phyloP scores from a whole-genome alignment of 2,888 invertebrate genomes.

The Hedya salicella region DNA sequence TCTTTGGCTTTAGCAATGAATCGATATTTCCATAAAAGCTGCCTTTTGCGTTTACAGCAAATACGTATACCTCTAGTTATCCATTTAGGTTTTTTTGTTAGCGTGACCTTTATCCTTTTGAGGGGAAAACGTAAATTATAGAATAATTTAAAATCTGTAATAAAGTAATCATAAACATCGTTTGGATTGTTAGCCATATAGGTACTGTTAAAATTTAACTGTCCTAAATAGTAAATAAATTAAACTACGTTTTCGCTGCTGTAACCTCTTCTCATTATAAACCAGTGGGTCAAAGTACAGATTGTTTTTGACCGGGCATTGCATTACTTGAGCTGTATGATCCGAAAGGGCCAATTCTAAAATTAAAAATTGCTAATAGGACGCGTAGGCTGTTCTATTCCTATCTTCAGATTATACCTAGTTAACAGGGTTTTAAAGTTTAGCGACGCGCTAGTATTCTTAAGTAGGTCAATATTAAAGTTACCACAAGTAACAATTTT shows the following conservation, averaged over 20 bases:
- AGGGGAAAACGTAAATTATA: neutral
- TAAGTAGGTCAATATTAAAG: neutral
- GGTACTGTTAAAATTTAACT: neutral
- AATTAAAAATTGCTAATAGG: neutral
- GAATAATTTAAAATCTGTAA: neutral
- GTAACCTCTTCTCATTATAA: neutral
- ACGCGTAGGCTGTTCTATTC: neutral
- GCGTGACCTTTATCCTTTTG: neutral
- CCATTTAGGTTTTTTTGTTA: neutral
- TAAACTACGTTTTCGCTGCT: neutral
- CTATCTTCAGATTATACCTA: neutral
- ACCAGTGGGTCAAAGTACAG: neutral
- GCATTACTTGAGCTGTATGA: neutral
- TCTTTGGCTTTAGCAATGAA: neutral
- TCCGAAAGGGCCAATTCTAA: neutral
- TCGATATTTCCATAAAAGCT: neutral
- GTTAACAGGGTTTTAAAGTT: neutral
- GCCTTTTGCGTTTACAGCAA: no score
- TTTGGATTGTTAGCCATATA: neutral
- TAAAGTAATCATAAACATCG: neutral
- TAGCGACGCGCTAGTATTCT: neutral
- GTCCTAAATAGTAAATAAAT: neutral
- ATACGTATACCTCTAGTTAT: neutral
- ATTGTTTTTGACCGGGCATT: neutral
- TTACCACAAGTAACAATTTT: neutral